Percentiles rank a stretch among this genome's conserved stretches.
Evolutionary conservation across 2,888 invertebrate genomes (phyloP).

Genomic region (Acleris sparsana): DNA sequence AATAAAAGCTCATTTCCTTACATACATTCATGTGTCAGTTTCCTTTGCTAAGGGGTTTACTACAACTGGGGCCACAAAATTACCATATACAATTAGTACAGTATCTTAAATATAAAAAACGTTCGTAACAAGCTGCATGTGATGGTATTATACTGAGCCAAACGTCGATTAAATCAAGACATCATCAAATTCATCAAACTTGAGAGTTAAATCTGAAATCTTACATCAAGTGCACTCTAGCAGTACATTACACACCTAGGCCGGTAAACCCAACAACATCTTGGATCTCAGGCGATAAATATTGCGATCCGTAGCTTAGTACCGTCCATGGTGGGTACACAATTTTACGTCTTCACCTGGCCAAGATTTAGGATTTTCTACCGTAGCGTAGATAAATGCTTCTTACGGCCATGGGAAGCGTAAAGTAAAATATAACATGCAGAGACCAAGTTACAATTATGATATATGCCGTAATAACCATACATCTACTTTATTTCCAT

Average conservation of each 20-base stretch:
- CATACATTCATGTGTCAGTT: no score
- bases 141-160: constrained; percentile 2
- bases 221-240: constrained; percentile 56
- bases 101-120: neutral
- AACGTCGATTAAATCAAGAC: neutral
- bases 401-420: no score
- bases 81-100: neutral
- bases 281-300: no score
- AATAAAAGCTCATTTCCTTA: no score
- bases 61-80: neutral
- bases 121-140: constrained; percentile 15
- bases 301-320: neutral
- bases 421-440: no score
- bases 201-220: constrained; percentile 64
- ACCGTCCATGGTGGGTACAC: no score
- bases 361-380: no score
- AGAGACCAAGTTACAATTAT: no score
- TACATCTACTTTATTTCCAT: no score
- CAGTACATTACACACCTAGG: constrained; percentile 11
- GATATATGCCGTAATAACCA: no score
- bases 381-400: no score
- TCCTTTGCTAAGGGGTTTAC: neutral
- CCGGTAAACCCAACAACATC: constrained; percentile 16
- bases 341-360: no score
- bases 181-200: neutral